These are phyloP conservation scores for Fopius arisanus DNA, from an alignment of 1,140 invertebrate genomes.

Conservation along the genomic window DNA sequence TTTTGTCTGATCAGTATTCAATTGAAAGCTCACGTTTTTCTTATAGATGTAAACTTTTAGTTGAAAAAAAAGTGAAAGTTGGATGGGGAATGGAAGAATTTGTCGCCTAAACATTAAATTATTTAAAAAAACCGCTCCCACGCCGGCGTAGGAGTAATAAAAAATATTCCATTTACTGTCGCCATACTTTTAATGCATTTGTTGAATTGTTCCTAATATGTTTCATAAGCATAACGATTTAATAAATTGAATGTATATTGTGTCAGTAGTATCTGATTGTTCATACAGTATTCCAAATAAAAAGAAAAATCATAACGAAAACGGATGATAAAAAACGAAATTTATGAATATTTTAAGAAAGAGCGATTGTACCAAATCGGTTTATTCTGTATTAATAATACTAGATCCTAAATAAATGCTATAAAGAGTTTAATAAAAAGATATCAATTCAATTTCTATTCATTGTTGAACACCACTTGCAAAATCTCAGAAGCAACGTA, in stretches of 20 bases:
- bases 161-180: neutral
- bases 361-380: conserved; percentile 34
- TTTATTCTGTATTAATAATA: too few species aligned
- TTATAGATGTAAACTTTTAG: neutral
- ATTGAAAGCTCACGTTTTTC: neutral
- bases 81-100: too few species aligned
- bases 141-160: neutral
- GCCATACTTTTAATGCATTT: neutral
- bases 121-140: neutral
- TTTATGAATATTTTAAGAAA: conserved; percentile 32
- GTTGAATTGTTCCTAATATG: neutral
- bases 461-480: too few species aligned
- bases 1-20: too few species aligned
- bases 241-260: conserved; percentile 35
- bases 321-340: neutral
- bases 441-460: too few species aligned
- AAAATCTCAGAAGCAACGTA: too few species aligned
- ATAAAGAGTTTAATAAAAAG: conserved; percentile 44
- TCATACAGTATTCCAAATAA: conserved; percentile 39
- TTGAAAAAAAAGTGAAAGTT: too few species aligned
- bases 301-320: conserved; percentile 23
- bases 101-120: neutral
- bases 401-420: conserved; percentile 28
- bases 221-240: neutral
- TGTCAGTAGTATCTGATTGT: conserved; percentile 47